Evolutionary conservation across 1,140 invertebrate species (phyloP).

Genomic region (Dufourea novaeangliae): DNA sequence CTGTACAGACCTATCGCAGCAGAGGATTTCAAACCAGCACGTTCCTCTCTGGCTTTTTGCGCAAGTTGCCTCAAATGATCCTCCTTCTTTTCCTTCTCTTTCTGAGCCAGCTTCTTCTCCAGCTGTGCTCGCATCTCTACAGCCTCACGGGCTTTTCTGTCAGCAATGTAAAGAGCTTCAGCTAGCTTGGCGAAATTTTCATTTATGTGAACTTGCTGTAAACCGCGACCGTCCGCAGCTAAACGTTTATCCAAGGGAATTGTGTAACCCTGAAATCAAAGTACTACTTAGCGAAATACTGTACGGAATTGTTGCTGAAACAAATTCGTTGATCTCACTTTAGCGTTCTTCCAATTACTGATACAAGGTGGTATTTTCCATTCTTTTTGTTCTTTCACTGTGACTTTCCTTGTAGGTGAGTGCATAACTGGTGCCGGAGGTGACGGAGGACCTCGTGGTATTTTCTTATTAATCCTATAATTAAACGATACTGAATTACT

Average conservation of each 20-base stretch:
- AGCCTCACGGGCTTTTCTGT: constrained; percentile 97
- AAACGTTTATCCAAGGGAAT: constrained; percentile 99
- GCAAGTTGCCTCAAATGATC: constrained; percentile 96
- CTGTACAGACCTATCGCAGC: constrained; percentile 65
- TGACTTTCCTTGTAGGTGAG: constrained; percentile 98
- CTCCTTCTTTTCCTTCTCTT: constrained; percentile 99
- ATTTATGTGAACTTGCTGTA: constrained; percentile 98
- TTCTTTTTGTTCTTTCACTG: constrained; percentile 99
- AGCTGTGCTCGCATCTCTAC: constrained; percentile 98
- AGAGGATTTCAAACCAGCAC: constrained; percentile 89
- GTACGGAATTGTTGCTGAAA: background rate
- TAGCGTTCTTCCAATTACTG: constrained; percentile 99
- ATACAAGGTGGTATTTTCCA: constrained; percentile 99
- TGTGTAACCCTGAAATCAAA: constrained; percentile 90
- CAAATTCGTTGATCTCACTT: constrained; percentile 82
- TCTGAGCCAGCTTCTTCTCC: constrained; percentile 97
- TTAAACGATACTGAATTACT: constrained; percentile 48
- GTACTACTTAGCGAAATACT: background rate
- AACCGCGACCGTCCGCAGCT: constrained; percentile 97
- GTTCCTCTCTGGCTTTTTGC: constrained; percentile 96
- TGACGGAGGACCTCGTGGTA: constrained; percentile 98
- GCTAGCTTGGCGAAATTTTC: constrained; percentile 99
- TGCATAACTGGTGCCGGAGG: constrained; percentile 98
- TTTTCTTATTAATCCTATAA: constrained; percentile 94
- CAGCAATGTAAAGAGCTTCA: constrained; percentile 98